These are phyloP conservation scores for Trichopria drosophilae DNA, from an alignment of 2,888 invertebrate species.

Conservation along the genomic window DNA sequence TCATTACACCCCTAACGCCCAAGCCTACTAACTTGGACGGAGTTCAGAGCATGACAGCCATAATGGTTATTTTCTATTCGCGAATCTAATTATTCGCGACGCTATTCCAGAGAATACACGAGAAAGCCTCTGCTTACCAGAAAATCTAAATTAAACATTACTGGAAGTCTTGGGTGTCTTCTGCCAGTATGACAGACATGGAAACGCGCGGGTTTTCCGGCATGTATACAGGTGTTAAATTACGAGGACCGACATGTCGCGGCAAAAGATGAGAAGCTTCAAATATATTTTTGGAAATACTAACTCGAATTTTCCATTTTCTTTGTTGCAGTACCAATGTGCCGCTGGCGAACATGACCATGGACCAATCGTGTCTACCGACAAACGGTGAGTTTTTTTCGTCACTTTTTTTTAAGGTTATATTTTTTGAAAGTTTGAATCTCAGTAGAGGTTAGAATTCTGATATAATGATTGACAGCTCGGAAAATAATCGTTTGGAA, in stretches of 20 bases:
- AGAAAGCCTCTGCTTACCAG: slow-evolving; percentile 42
- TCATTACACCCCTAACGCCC: too few species aligned
- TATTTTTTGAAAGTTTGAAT: too few species aligned
- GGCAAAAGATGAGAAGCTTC: neutral
- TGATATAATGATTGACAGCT: too few species aligned
- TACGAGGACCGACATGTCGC: neutral
- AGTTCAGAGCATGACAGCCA: too few species aligned
- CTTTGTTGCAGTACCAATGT: slow-evolving; percentile 48
- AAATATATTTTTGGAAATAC: neutral
- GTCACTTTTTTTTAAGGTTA: too few species aligned
- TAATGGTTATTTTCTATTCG: too few species aligned
- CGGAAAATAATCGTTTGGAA: too few species aligned
- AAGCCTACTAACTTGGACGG: too few species aligned
- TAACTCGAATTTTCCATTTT: neutral
- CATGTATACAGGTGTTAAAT: slow-evolving; percentile 14
- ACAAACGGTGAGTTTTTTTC: slow-evolving; percentile 44
- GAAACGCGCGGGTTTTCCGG: too few species aligned
- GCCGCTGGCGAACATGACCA: slow-evolving; percentile 48
- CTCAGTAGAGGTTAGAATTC: too few species aligned
- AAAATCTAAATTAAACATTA: slow-evolving; percentile 52
- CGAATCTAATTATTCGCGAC: slow-evolving; percentile 44
- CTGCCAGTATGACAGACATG: too few species aligned
- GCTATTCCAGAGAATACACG: slow-evolving; percentile 35
- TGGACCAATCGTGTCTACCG: slow-evolving; percentile 45
- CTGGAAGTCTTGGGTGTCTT: slow-evolving; percentile 48